Percentiles rank a stretch among this genome's conserved stretches.
Evolutionary conservation across 2,888 invertebrate genomes (phyloP).

Genomic region (Nemotelus nigrinus): DNA sequence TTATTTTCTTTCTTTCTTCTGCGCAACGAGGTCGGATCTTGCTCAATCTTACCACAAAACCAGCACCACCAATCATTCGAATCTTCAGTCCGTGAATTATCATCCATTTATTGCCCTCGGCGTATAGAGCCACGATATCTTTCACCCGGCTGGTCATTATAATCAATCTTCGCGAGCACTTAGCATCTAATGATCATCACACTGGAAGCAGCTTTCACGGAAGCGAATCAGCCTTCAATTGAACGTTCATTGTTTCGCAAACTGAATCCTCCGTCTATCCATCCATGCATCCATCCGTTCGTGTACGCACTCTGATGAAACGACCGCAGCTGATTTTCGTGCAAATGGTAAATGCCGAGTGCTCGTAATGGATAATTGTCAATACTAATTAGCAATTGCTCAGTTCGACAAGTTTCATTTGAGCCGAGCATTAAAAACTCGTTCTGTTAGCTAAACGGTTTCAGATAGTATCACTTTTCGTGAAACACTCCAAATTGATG

Average conservation of each 20-base stretch:
- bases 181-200: constrained; percentile 19
- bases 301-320: no score
- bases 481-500: constrained; percentile 27
- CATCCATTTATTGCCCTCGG: neutral
- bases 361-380: constrained; percentile 17
- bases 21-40: neutral
- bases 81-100: constrained; percentile 2
- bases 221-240: neutral
- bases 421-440: neutral
- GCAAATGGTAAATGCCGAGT: constrained; percentile 22
- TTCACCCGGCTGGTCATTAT: constrained; percentile 9
- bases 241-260: no score
- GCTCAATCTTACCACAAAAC: neutral
- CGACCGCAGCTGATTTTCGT: constrained; percentile 3
- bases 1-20: neutral
- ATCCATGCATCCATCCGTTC: no score
- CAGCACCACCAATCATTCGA: neutral
- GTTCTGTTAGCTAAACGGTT: neutral
- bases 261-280: no score
- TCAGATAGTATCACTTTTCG: neutral
- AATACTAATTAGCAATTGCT: constrained; percentile 19
- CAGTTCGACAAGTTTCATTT: neutral
- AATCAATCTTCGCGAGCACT: constrained; percentile 29
- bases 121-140: constrained; percentile 5
- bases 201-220: constrained; percentile 16